Evolutionary conservation across 2,797 vertebrate genomes (phyloP), one percentile per base, ranked within the genome.

Genomic region (Ctenochaetus hawaiiensis): DNA sequence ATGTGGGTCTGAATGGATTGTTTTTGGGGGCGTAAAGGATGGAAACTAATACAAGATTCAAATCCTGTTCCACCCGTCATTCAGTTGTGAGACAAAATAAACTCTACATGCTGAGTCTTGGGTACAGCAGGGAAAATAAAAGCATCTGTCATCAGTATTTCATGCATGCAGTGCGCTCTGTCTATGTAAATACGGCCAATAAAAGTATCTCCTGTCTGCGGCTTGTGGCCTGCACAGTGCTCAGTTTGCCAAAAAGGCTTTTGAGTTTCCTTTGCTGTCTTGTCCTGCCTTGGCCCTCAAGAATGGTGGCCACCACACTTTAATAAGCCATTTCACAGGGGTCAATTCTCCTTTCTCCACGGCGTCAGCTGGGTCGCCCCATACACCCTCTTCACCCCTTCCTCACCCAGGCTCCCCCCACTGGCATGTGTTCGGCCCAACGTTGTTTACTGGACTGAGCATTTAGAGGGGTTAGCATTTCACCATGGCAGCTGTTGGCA

Each of bases 401-500:
- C 87, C 82, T 90, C 85, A 86, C 85, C 89, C 87, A 56, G 53
- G 48, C 85, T 81, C 89, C 88, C 88, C 90, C 84, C 51, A 8
- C 58, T 91, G 91, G 93, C 93, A 94, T 94, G 93, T 91, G 92
- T 88, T 89, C 88, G 77, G 74, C 84, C 87, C 90, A 54, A 76
- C 73, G 85, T 89, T 94, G 93, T 93, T 93, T 92, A 93, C 88
- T 63, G 91, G 91, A 76, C 79, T 3, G 84, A 87, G 87, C 89
- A 86, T 92, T 93, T 92, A 91, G 87, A 82, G 74, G 92, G 92
- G 93, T 93, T 95, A 92, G 88, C 92, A 39, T 95, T 94, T 94
- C 93, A 93, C 89, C 74, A 45, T 47, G 90, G 89, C 94, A 95
- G 94, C 94, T 95, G 94, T 93, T 94, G 90, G 91, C 92, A 92